Percentiles rank a stretch among this genome's conserved stretches.
Conservation (phyloP, 2,797 vertebrate genomes). For the Meriones psammophilus region DNA sequence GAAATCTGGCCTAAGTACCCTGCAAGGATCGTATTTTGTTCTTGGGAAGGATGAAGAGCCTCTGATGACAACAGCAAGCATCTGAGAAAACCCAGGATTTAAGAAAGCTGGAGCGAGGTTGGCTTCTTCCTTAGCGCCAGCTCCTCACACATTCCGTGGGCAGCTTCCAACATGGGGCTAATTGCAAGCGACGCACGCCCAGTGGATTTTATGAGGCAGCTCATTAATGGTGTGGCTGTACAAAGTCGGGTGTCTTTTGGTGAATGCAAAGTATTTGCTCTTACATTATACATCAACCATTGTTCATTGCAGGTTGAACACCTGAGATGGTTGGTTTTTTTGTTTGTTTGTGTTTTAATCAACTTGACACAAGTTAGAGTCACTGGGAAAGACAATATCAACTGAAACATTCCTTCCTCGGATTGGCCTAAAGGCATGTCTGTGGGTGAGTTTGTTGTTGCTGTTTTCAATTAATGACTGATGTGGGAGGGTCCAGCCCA, state of each 20-base stretch:
- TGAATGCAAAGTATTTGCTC: not conserved
- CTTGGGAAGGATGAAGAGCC: not conserved
- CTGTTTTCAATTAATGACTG: not conserved
- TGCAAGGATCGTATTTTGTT: not conserved
- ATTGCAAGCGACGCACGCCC: not conserved
- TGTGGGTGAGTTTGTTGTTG: not conserved
- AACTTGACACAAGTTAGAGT: not conserved
- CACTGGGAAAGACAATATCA: not conserved
- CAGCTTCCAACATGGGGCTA: not conserved
- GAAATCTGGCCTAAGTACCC: not conserved
- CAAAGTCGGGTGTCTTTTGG: not conserved
- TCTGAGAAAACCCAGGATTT: slow-evolving; percentile 26
- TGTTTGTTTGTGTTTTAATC: not conserved
- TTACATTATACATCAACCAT: not conserved
- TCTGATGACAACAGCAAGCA: not conserved
- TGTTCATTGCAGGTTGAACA: not conserved
- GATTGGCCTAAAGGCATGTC: not conserved
- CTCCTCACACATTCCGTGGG: not conserved
- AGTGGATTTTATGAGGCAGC: not conserved
- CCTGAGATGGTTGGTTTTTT: not conserved
- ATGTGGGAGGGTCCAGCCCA: not conserved
- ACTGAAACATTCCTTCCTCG: not conserved
- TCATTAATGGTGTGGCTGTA: not conserved
- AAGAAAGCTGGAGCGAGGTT: not conserved
- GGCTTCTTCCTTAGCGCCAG: not conserved